Percentiles rank a stretch among this genome's conserved stretches.
Conservation (phyloP, 2,888 invertebrate species). For the Drosophila fungiperda region DNA sequence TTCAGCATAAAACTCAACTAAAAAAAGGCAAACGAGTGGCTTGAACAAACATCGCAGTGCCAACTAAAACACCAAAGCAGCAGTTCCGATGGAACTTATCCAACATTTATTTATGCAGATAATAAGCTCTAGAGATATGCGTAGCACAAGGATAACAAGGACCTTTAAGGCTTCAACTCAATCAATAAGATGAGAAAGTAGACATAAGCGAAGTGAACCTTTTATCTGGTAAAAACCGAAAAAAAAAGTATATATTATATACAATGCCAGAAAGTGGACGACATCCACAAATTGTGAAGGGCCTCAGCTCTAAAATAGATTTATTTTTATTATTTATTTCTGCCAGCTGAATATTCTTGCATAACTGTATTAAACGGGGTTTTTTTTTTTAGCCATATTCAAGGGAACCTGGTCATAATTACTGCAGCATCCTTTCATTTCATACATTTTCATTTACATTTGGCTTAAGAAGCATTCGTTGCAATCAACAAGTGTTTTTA, state of each 20-base stretch:
- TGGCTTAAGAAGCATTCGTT: neutral
- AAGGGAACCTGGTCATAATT: neutral
- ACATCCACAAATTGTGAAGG: neutral
- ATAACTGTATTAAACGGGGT: neutral
- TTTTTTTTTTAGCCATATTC: neutral
- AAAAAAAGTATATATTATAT: no score
- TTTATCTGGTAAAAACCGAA: no score
- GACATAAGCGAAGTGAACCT: neutral
- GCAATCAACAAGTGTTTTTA: constrained; percentile 65
- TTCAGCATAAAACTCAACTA: constrained; percentile 36
- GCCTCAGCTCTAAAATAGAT: neutral
- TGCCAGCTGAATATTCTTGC: no score
- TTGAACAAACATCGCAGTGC: constrained; percentile 45
- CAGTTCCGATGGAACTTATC: constrained; percentile 26
- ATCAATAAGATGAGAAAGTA: neutral
- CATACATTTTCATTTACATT: neutral
- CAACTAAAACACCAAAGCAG: constrained; percentile 51
- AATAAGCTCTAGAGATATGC: constrained; percentile 37
- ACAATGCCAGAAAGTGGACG: neutral
- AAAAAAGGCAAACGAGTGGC: constrained; percentile 58
- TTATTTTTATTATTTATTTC: neutral
- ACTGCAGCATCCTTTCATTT: neutral
- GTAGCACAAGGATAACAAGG: constrained; percentile 9
- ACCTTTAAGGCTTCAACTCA: neutral
- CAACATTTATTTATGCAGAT: constrained; percentile 54